Base-by-base conservation (phyloP, 1,140 invertebrate species). In the Zaprionus capensis region DNA sequence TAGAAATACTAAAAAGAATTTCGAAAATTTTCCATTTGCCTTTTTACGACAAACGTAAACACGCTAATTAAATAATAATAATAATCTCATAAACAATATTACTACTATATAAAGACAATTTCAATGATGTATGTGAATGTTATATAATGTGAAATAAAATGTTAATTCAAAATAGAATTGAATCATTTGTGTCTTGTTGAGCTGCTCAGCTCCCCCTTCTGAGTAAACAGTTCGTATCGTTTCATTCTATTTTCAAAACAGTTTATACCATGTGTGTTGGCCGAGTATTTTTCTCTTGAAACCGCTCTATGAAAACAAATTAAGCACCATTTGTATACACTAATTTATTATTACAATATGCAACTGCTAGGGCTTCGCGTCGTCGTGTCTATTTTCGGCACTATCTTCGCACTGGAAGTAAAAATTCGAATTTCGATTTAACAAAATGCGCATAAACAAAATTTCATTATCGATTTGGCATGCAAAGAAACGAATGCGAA, bases 401-500 rank as follows among this genome's bases (percentile, higher is more conserved):
- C 7, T 46, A 7, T 55, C 38, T 24, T 14, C 22, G 36, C 6
- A 20, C 22, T 22, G 53, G 9, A 31, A 72, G 26, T 26, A 14
- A 58, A 61, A 49, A 64, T 36, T 56, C 20, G 20, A 55, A 65
- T 71, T 71, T 53, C 15, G 44, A 53, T 71, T 76, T 15, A 61
- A 51, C 4, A 41, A 41, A 76, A 59, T 66, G 61, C 68, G 69
- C n/a, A 71, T 65, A 71, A 61, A 51, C 46, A 76, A 66, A 67
- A 55, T 71, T 66, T 49, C 53, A 65, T 66, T 68, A 71, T 70
- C 61, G 56, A 76, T 76, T 72, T 56, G 44, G n/a, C 31, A 57
- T 36, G 31, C 20, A 28, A 46, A 49, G 24, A 9, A 20, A 38
- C 14, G 68, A 38, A 51, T 56, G 15, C 14, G 44, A 41, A 12